phyloP scores from a whole-genome alignment of 2,888 invertebrate species.

The Platycheirus albimanus region DNA sequence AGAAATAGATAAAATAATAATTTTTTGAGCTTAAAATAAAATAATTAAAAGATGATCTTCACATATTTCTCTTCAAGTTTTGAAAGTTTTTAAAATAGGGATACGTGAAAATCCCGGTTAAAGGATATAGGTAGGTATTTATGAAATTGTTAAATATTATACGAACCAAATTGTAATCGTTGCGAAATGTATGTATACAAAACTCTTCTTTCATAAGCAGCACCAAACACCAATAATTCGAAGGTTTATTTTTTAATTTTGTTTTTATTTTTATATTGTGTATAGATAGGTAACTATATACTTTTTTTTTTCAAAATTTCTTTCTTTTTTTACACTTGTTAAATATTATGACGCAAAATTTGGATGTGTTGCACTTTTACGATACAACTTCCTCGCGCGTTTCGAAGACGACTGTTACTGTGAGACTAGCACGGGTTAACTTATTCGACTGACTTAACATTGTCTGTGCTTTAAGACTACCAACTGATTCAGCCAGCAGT shows the following conservation, averaged over 20 bases:
- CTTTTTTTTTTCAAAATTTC: neutral
- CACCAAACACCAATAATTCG: too few relatives aligned
- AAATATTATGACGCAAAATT: neutral
- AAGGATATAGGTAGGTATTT: neutral
- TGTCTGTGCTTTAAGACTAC: neutral
- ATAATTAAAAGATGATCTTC: slow-evolving; percentile 1
- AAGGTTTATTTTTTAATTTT: too few relatives aligned
- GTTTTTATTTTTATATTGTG: too few relatives aligned
- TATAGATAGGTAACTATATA: too few relatives aligned
- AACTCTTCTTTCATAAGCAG: too few relatives aligned
- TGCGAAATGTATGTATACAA: too few relatives aligned
- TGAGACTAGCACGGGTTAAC: slow-evolving; percentile 46
- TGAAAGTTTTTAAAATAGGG: slow-evolving; percentile 6
- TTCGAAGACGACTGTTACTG: slow-evolving; percentile 31
- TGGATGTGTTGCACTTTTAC: neutral
- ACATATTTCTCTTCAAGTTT: slow-evolving; percentile 40
- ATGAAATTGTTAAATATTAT: too few relatives aligned
- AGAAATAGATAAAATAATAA: too few relatives aligned
- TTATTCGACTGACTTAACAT: slow-evolving; percentile 44
- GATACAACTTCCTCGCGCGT: slow-evolving; percentile 11
- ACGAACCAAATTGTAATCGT: too few relatives aligned
- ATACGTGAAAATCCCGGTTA: slow-evolving; percentile 23
- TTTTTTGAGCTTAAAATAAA: neutral
- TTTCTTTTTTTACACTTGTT: neutral
- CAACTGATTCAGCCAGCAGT: too few relatives aligned